Evolutionary conservation across 2,888 invertebrate species (phyloP).

Genomic region (Xestia c-nigrum): DNA sequence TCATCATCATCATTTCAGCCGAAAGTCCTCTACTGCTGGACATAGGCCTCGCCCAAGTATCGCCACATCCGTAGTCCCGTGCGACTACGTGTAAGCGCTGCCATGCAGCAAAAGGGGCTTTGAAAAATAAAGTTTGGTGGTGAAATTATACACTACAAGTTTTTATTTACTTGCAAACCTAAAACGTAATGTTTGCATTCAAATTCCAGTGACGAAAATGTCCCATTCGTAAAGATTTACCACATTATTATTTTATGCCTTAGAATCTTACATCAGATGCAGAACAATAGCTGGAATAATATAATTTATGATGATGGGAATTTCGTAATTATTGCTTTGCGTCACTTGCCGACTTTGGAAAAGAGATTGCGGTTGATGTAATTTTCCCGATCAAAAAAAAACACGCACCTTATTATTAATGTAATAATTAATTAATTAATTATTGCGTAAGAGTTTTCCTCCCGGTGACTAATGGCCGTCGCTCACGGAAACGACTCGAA

Average conservation of each 20-base stretch:
- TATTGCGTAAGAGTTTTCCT: slow-evolving; percentile 4
- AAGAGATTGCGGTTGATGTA: slow-evolving; percentile 26
- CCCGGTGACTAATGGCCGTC: neutral
- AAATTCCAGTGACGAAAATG: neutral
- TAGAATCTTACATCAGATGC: neutral
- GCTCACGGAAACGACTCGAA: neutral
- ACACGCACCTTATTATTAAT: neutral
- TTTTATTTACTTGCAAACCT: neutral
- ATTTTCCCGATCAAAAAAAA: neutral
- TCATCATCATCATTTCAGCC: too few species aligned
- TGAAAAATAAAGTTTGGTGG: neutral
- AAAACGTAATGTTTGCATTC: neutral
- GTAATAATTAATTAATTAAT: neutral
- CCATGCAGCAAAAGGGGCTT: neutral
- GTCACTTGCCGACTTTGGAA: slow-evolving; percentile 10
- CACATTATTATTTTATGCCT: neutral
- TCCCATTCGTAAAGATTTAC: neutral
- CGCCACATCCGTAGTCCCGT: too few species aligned
- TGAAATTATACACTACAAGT: neutral
- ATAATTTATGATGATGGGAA: slow-evolving; percentile 2
- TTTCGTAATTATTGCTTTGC: slow-evolving; percentile 11
- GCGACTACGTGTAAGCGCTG: neutral
- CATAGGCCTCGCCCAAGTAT: too few species aligned
- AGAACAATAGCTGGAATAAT: slow-evolving; percentile 2
- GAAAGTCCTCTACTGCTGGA: too few species aligned